phyloP scores from a whole-genome alignment of 2,888 invertebrate genomes.

The Drosophila atroscutellata region DNA sequence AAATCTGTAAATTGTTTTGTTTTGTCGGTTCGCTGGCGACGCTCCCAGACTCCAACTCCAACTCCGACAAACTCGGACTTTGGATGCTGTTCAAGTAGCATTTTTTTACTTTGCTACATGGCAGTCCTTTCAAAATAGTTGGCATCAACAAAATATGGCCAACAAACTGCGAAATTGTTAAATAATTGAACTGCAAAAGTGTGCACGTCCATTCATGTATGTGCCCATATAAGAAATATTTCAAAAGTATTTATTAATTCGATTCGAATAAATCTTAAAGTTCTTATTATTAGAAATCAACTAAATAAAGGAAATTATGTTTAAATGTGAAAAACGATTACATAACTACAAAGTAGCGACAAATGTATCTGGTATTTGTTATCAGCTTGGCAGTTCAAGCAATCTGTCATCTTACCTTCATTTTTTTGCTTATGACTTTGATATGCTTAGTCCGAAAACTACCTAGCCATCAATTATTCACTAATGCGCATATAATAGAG shows the following conservation, averaged over 20 bases:
- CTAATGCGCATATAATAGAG: constrained; percentile 73
- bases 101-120: constrained; percentile 2
- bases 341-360: too few relatives aligned
- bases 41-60: constrained; percentile 15
- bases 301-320: background rate
- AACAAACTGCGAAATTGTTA: constrained; percentile 55
- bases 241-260: background rate
- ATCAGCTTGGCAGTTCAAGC: background rate
- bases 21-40: constrained; percentile 37
- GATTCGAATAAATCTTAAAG: background rate
- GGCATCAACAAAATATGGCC: constrained; percentile 60
- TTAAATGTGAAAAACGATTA: too few relatives aligned
- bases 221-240: background rate
- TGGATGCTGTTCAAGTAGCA: constrained; percentile 15
- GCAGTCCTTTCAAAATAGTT: constrained; percentile 59
- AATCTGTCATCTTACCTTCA: constrained; percentile 16
- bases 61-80: constrained; percentile 10
- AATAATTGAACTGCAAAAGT: constrained; percentile 49
- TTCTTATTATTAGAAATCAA: background rate
- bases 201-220: constrained; percentile 10
- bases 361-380: background rate
- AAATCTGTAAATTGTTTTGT: constrained; percentile 79
- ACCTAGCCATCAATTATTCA: constrained; percentile 67
- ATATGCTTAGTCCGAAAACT: constrained; percentile 18
- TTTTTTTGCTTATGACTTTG: constrained; percentile 8